Conservation (phyloP, 2,888 invertebrate genomes). For the Elysia crispata region DNA sequence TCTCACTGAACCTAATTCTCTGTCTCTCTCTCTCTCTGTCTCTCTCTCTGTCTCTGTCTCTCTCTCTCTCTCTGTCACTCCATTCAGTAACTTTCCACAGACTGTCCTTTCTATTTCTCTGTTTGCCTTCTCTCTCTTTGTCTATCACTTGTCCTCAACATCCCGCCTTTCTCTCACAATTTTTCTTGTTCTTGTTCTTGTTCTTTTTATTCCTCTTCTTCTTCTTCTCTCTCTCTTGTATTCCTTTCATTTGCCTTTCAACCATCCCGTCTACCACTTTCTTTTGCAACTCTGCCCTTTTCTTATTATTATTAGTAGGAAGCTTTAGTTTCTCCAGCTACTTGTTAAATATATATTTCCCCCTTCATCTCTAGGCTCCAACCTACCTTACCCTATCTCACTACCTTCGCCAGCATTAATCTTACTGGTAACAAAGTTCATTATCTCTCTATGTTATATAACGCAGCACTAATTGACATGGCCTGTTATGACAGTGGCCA, state of each 20-base stretch:
- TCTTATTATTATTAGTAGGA: too few species aligned
- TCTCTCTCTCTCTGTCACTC: neutral
- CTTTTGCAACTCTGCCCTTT: neutral
- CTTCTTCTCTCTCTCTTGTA: neutral
- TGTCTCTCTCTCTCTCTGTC: neutral
- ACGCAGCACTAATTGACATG: too few species aligned
- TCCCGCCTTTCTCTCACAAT: neutral
- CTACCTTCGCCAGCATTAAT: too few species aligned
- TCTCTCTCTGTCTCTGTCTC: conserved; percentile 11
- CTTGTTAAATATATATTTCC: too few species aligned
- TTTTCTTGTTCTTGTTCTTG: neutral
- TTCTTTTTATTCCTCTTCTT: neutral
- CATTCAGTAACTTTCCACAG: too few species aligned
- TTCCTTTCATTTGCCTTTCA: neutral
- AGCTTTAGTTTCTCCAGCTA: too few species aligned
- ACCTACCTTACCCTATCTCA: too few species aligned
- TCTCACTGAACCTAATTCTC: neutral
- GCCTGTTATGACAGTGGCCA: too few species aligned
- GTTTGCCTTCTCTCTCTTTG: neutral
- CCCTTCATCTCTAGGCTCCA: too few species aligned
- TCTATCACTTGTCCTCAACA: neutral
- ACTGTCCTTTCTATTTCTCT: neutral
- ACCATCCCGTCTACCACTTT: neutral
- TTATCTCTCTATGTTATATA: too few species aligned
- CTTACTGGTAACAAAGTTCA: too few species aligned